Conservation (phyloP, 2,888 invertebrate genomes). For the Agrochola circellaris region DNA sequence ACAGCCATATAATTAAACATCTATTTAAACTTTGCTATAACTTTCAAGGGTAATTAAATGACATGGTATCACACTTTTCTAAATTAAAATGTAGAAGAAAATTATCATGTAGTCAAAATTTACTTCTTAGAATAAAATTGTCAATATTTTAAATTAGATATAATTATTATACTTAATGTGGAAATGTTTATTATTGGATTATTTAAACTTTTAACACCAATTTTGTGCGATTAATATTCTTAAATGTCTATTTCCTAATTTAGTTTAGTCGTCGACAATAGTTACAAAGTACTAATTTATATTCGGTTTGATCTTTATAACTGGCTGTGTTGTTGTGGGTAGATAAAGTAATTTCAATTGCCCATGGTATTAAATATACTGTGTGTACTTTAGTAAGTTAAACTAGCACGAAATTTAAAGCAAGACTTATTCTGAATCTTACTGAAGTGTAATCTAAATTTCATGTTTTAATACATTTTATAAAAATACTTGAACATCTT, state of each 20-base stretch:
- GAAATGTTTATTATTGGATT: constrained; percentile 30
- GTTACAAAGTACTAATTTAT: constrained; percentile 46
- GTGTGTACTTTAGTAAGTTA: constrained; percentile 44
- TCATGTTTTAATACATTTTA: constrained; percentile 90
- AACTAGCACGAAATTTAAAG: constrained; percentile 71
- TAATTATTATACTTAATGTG: constrained; percentile 10
- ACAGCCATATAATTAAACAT: constrained; percentile 44
- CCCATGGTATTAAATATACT: constrained; percentile 36
- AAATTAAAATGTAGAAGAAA: constrained; percentile 49
- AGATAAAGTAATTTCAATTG: constrained; percentile 50
- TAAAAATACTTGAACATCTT: constrained; percentile 72
- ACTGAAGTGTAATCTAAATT: constrained; percentile 80
- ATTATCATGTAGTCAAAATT: constrained; percentile 60
- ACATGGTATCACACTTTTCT: constrained; percentile 39
- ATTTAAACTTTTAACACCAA: constrained; percentile 38
- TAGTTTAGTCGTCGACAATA: constrained; percentile 50
- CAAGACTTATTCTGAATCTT: constrained; percentile 72
- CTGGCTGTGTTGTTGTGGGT: constrained; percentile 66
- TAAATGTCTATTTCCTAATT: constrained; percentile 41
- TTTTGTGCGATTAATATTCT: constrained; percentile 36
- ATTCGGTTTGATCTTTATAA: constrained; percentile 62
- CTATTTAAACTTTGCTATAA: constrained; percentile 22
- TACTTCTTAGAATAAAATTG: constrained; percentile 38
- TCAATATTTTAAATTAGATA: constrained; percentile 45
- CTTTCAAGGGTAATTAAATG: constrained; percentile 36